Evolutionary conservation across 2,888 invertebrate species (phyloP).

Genomic region (Acleris literana): DNA sequence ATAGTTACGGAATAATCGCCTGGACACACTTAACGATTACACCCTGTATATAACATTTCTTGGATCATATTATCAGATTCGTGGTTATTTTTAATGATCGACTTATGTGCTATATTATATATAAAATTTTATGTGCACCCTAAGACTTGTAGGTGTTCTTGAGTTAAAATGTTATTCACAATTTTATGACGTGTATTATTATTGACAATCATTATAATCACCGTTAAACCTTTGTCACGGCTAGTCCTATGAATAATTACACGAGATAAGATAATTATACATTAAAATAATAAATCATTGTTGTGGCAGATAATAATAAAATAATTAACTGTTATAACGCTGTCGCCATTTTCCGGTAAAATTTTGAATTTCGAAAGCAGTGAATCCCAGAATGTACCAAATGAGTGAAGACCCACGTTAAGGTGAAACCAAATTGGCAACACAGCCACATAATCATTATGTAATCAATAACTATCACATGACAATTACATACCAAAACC

Average conservation of each 20-base stretch:
- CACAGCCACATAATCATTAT: slow-evolving; percentile 55
- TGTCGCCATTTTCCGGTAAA: slow-evolving; percentile 1
- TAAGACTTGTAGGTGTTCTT: too few species aligned
- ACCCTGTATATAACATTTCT: too few species aligned
- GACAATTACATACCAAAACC: slow-evolving; percentile 47
- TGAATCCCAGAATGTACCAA: slow-evolving; percentile 33
- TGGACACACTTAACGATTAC: too few species aligned
- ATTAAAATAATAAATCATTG: neutral
- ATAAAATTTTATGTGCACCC: too few species aligned
- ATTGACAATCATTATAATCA: slow-evolving; percentile 1
- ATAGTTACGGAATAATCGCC: too few species aligned
- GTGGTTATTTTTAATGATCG: too few species aligned
- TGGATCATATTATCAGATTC: too few species aligned
- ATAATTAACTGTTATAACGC: neutral
- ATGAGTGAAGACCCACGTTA: slow-evolving; percentile 78
- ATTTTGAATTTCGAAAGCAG: neutral
- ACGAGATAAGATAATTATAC: neutral
- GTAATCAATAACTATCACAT: slow-evolving; percentile 44
- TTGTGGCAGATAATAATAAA: neutral
- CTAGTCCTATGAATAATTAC: neutral
- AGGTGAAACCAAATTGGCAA: slow-evolving; percentile 50
- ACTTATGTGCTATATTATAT: too few species aligned
- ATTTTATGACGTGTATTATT: neutral
- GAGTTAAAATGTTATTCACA: too few species aligned
- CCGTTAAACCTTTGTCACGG: slow-evolving; percentile 4